Evolutionary conservation across 2,797 vertebrate species (phyloP), one percentile per base, ranked within the genome.

Genomic region (Sebastes kiyomatsui): DNA sequence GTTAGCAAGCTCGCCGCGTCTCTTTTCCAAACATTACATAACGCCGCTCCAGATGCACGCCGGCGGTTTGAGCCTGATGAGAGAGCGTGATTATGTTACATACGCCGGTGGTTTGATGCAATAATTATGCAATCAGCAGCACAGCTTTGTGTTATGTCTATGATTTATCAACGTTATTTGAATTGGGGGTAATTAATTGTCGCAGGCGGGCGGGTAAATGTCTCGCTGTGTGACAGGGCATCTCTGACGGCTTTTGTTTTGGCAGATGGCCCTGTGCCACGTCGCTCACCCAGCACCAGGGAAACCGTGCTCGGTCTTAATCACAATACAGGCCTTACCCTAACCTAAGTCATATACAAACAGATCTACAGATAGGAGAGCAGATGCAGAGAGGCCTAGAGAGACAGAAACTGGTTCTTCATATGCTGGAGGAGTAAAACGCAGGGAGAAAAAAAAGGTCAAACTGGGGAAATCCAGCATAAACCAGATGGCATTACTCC

Each of bases 121-220:
- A 88, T 93, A 94, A 95, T 94, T 94, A 90, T 85, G 92, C 84
- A 95, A 95, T 96, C 94, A 95, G 90, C 84, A 87, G 86, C 75
- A 38, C 64, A 73, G 87, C 90, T 88, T 87, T 88, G 86, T 90
- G 89, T 92, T 91, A 85, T 84, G 87, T 87, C 77, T 88, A 75
- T 87, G 87, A 93, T 91, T 92, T 85, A 93, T 92, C 84, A 85
- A 85, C 86, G 74, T 90, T 92, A 90, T 90, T 92, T 87, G 87
- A 91, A 90, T 84, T 59, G 81, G 82, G 76, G 74, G 82, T 89
- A 74, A 92, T 93, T 89, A 88, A 93, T 93, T 90, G 85, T 83
- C 77, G 88, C 75, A 75, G 78, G 79, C 81, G 59, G 80, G 81
- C 35, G n/a, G 42, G 61, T 80, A 69, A 75, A 80, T 84, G 86